These are phyloP conservation scores for Sarcophaga variegata DNA, from an alignment of 2,888 invertebrate genomes.

Conservation along the genomic window DNA sequence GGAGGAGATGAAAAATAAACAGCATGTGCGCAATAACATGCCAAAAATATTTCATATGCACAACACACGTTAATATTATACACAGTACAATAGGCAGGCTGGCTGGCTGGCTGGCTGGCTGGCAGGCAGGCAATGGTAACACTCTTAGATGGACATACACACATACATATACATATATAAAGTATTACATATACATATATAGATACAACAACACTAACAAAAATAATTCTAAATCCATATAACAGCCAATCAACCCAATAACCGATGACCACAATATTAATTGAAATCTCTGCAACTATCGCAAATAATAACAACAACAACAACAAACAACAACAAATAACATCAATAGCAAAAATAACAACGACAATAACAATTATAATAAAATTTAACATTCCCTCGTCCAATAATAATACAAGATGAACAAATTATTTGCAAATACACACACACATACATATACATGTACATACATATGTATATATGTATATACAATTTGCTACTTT, in stretches of 20 bases:
- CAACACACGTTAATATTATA: conserved; percentile 13
- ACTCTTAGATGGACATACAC: not conserved
- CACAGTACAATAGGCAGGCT: conserved; percentile 3
- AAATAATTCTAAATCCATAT: conserved; percentile 33
- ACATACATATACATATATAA: not conserved
- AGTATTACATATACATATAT: not conserved
- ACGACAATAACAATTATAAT: conserved; percentile 35
- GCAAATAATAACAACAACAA: conserved; percentile 47
- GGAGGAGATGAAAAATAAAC: conserved; percentile 51
- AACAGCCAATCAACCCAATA: not conserved
- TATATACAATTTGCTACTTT: conserved; percentile 18
- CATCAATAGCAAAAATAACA: not conserved
- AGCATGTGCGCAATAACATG: conserved; percentile 65
- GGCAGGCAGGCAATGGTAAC: not conserved
- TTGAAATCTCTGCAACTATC: conserved; percentile 60
- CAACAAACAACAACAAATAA: conserved; percentile 12
- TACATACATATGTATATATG: too few species aligned
- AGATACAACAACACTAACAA: not conserved
- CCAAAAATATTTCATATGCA: conserved; percentile 53
- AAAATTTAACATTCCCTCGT: conserved; percentile 28
- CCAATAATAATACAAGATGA: conserved; percentile 51
- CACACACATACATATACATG: too few species aligned
- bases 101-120: not conserved
- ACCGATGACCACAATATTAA: conserved; percentile 57
- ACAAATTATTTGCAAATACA: conserved; percentile 49